Evolutionary conservation across 2,113 vertebrate species (phyloP), one percentile per base, ranked within the genome.

Genomic region (Saccopteryx bilineata): DNA sequence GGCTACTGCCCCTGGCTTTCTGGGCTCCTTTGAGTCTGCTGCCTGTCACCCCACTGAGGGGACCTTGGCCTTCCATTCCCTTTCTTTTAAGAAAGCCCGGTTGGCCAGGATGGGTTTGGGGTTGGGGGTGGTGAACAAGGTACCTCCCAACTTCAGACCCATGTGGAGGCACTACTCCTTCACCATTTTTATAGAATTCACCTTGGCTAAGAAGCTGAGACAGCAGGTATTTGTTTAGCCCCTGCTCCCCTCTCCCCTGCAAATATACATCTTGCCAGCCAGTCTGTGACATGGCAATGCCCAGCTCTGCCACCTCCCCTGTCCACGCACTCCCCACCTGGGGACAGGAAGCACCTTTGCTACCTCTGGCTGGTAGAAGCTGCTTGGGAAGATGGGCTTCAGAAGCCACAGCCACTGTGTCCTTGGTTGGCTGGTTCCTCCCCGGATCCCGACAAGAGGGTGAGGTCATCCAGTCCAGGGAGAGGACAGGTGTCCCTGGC

Each of bases 401-500:
- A 56, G 84, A 58, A 86, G 14, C 48, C 65, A 56, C 7, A 50
- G 80, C 75, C 54, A 39, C 86, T 0, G 28, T 96, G 96, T 96
- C 97, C 96, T 96, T 94, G 93, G 82, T 95, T 97, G 96, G 93
- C 96, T 92, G 93, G 90, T 56, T 83, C 52, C 83, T 94, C 48
- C 84, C n/a, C 33, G 92, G 93, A 91, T 95, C 80, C 85, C 15
- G 23, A 94, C 72, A 17, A 79, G 93, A 92, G 85, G 48, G 94
- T 97, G 97, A 96, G 96, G 97, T 97, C 96, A 96, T 95, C 66
- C 88, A 93, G 96, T 95, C 80, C 86, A 84, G 96, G 74, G 95
- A 95, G 95, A 96, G 96, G 97, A 96, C 96, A 97, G 96, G 97
- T 97, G 97, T 97, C 96, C 96, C 96, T 97, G 97, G 97, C 96